A percentile compares a stretch with the other conserved stretches of the same genome.
Conservation (phyloP, 2,888 invertebrate genomes). For the Napeogenes sylphis region DNA sequence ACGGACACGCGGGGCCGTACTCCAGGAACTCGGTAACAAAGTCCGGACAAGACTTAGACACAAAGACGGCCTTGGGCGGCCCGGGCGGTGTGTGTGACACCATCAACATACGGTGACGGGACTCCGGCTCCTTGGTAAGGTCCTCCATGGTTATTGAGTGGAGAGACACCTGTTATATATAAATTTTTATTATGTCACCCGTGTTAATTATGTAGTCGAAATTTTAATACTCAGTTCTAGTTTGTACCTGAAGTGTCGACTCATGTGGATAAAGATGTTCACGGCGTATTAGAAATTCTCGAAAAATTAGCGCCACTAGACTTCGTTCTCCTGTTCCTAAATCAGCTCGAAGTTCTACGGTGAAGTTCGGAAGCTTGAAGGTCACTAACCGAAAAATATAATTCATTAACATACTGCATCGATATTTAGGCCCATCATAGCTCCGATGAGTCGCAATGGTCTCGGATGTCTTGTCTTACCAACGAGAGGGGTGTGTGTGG, state of each 20-base stretch:
- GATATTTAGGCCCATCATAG: no score
- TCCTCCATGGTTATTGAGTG: constrained; percentile 95
- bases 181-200: no score
- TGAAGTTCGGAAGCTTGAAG: constrained; percentile 86
- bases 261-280: constrained; percentile 82
- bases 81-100: constrained; percentile 80
- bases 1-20: constrained; percentile 32
- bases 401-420: no score
- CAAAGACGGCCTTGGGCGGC: constrained; percentile 72
- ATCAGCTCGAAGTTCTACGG: constrained; percentile 86
- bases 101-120: constrained; percentile 90
- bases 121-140: constrained; percentile 85
- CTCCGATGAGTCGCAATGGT: background rate
- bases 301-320: constrained; percentile 90
- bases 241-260: constrained; percentile 81
- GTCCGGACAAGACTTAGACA: constrained; percentile 90
- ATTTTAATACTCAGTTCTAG: no score
- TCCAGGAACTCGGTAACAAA: constrained; percentile 57
- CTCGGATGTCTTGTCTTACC: constrained; percentile 26
- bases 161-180: constrained; percentile 79
- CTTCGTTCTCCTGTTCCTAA: constrained; percentile 83
- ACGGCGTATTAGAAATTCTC: constrained; percentile 88
- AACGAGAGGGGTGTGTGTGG: constrained; percentile 35
- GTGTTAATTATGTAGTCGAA: no score
- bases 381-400: constrained; percentile 58